Base-by-base conservation (phyloP, 2,888 invertebrate species). In the Xestobium rufovillosum region DNA sequence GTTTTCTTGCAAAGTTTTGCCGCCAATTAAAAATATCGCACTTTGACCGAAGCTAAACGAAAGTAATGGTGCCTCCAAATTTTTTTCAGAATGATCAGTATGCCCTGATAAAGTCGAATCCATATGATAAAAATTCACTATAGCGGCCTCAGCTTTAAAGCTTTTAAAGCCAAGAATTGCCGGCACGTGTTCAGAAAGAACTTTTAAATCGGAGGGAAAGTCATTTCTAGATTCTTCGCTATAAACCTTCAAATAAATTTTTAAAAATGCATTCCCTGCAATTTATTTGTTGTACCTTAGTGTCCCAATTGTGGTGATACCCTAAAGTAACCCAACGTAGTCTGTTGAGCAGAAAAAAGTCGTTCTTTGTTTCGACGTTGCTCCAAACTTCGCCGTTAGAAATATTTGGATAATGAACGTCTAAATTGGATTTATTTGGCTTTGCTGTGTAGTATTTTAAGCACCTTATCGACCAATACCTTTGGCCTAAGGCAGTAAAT, bases 291-390 rank as follows among this genome's bases (percentile, higher is more conserved):
- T 66, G 68, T 68, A 83, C 79, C 74, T 97, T 98, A 35, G 89
- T 86, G 55, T 92, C 82, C 97, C 98, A 98, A 62, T 98, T 82
- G 65, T 98, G 95, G 66, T 98, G 97, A 61, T 95, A 96, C 9
- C 98, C 98, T 19, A 97, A 66, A 0, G 97, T 98, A 1, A 85
- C 78, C 98, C 98, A 98, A 51, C 97, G 70, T 50, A 98, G 60
- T 53, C 76, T 75, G 29, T 70, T 59, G 17, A 65, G 39, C n/a
- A 70, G 47, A 14, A 51, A 46, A 38, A 46, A 46, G 42, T 56
- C 51, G 23, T 44, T 45, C 29, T 60, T 45, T 15, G 55, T 53
- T 58, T 68, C 63, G 56, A 75, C 72, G 45, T 68, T 64, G 46
- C 73, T 68, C 86, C 86, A 78, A 85, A 81, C 76, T 47, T 76